Conservation (phyloP, 2,113 vertebrate genomes). For the Dolichotis patagonum region DNA sequence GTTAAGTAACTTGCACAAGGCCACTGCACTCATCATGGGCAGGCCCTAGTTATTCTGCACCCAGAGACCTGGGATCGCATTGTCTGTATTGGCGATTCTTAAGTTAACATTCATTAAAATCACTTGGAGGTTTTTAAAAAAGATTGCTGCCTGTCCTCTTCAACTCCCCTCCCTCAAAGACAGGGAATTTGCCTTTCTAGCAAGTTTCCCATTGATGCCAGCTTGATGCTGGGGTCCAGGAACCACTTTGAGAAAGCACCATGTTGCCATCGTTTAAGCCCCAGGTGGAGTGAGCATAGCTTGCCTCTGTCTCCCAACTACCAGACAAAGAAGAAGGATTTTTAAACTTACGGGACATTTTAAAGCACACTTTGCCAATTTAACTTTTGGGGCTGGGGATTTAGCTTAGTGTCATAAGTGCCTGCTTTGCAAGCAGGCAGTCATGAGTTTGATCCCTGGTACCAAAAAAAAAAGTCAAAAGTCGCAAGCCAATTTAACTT, state of each 20-base stretch:
- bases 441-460: too few relatives aligned
- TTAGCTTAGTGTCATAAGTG: too few relatives aligned
- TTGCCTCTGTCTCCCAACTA: not conserved
- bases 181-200: not conserved
- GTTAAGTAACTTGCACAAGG: not conserved
- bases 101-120: not conserved
- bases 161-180: not conserved
- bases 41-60: not conserved
- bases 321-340: not conserved
- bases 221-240: not conserved
- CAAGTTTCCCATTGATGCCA: not conserved
- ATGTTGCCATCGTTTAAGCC: not conserved
- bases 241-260: not conserved
- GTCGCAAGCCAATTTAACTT: conserved; percentile 36
- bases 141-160: not conserved
- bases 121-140: not conserved
- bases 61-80: not conserved
- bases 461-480: too few relatives aligned
- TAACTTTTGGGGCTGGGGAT: too few relatives aligned
- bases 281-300: not conserved
- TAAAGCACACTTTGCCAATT: not conserved
- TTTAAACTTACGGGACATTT: not conserved
- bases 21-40: not conserved
- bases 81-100: not conserved
- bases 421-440: too few relatives aligned